phyloP scores from a whole-genome alignment of 2,888 invertebrate species.

The Synanthedon andrenaeformis region DNA sequence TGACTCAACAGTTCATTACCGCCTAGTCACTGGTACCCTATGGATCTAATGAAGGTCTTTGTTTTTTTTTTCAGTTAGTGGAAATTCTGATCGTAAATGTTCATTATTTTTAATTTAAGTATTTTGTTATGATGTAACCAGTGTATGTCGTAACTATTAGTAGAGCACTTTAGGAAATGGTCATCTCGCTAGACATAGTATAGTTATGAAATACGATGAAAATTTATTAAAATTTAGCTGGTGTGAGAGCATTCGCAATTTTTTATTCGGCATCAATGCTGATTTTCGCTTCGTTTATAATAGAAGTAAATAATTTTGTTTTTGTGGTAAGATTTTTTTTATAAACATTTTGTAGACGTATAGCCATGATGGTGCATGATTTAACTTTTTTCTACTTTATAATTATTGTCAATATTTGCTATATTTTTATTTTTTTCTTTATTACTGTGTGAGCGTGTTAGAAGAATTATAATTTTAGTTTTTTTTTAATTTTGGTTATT shows the following conservation, averaged over 20 bases:
- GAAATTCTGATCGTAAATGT: constrained; percentile 58
- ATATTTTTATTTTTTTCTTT: constrained; percentile 41
- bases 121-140: constrained; percentile 35
- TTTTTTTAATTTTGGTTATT: constrained; percentile 58
- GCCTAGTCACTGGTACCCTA: constrained; percentile 70
- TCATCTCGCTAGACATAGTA: constrained; percentile 58
- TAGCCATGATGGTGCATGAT: constrained; percentile 68
- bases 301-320: constrained; percentile 37
- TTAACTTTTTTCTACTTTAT: constrained; percentile 52
- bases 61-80: constrained; percentile 44
- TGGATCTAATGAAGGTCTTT: constrained; percentile 46
- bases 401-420: constrained; percentile 59
- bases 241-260: constrained; percentile 18
- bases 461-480: constrained; percentile 65
- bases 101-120: constrained; percentile 61
- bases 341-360: constrained; percentile 53
- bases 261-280: neutral
- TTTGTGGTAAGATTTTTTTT: constrained; percentile 66
- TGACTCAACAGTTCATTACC: constrained; percentile 33
- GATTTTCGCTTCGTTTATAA: too few relatives aligned
- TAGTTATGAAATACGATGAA: constrained; percentile 15
- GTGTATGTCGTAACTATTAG: constrained; percentile 62
- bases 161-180: constrained; percentile 55
- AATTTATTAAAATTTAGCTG: constrained; percentile 50
- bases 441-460: constrained; percentile 68